phyloP scores from a whole-genome alignment of 2,888 invertebrate genomes.

The Matsumyia berberina region DNA sequence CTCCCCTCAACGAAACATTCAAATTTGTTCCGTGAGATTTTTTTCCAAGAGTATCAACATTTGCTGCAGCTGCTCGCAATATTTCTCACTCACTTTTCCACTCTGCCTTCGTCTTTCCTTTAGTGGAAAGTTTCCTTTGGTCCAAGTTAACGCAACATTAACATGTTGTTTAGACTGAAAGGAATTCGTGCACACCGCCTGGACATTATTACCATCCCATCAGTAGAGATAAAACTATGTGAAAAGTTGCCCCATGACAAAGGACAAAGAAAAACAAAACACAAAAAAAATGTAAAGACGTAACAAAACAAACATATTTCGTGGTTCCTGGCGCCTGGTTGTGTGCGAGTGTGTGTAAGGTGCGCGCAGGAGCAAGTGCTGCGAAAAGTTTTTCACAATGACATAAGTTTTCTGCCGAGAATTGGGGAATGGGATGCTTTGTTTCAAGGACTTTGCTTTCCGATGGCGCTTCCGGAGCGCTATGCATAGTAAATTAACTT shows the following conservation, averaged over 20 bases:
- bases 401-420: conserved; percentile 10
- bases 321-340: background rate
- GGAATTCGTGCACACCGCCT: conserved; percentile 58
- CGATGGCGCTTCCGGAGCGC: background rate
- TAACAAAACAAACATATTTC: conserved; percentile 8
- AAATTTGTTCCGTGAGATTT: background rate
- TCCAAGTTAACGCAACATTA: conserved; percentile 70
- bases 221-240: conserved; percentile 53
- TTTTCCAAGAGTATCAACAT: conserved; percentile 47
- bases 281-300: background rate
- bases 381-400: conserved; percentile 15
- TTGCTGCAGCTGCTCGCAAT: conserved; percentile 68
- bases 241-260: conserved; percentile 48
- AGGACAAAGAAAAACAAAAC: background rate
- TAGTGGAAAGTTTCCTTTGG: conserved; percentile 50
- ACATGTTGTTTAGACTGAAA: conserved; percentile 68
- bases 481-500: conserved; percentile 1
- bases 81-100: conserved; percentile 61
- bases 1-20: conserved; percentile 3
- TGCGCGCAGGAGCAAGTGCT: conserved; percentile 19
- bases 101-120: conserved; percentile 17
- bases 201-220: conserved; percentile 56
- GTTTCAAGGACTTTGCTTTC: background rate
- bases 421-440: background rate
- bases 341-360: background rate